phyloP scores from a whole-genome alignment of 2,797 vertebrate species.

The Sebastes hubbsi region DNA sequence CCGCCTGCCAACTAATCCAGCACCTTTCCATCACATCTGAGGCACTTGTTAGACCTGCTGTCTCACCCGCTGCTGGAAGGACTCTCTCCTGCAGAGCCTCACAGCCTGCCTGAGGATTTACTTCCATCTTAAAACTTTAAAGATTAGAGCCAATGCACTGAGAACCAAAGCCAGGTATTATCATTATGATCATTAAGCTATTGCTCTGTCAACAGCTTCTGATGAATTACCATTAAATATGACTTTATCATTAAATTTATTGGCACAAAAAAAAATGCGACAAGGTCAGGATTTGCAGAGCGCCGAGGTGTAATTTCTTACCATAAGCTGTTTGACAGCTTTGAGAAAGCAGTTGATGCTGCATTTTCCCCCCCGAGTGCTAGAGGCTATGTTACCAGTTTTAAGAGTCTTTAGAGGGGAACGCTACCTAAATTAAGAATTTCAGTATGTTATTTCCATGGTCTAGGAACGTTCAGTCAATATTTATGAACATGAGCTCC shows the following conservation, averaged over 20 bases:
- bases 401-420: neutral
- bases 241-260: neutral
- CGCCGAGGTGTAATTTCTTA: constrained; percentile 16
- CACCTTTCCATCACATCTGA: constrained; percentile 20
- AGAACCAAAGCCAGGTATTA: neutral
- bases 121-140: constrained; percentile 17
- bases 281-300: constrained; percentile 7
- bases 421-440: too few relatives aligned
- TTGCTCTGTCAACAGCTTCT: neutral
- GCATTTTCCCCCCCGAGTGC: neutral
- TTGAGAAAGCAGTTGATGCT: constrained; percentile 1
- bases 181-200: neutral
- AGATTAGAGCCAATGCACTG: neutral
- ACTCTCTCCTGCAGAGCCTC: constrained; percentile 14
- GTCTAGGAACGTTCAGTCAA: neutral
- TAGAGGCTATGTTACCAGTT: neutral
- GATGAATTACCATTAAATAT: neutral
- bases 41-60: constrained; percentile 31
- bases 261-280: neutral
- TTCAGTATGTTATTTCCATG: neutral
- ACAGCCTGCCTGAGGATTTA: constrained; percentile 12
- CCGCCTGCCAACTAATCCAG: constrained; percentile 44
- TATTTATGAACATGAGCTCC: neutral
- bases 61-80: constrained; percentile 1
- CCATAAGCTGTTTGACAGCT: neutral